Base-by-base conservation (phyloP, 2,888 invertebrate species). In the Protonemura montana region DNA sequence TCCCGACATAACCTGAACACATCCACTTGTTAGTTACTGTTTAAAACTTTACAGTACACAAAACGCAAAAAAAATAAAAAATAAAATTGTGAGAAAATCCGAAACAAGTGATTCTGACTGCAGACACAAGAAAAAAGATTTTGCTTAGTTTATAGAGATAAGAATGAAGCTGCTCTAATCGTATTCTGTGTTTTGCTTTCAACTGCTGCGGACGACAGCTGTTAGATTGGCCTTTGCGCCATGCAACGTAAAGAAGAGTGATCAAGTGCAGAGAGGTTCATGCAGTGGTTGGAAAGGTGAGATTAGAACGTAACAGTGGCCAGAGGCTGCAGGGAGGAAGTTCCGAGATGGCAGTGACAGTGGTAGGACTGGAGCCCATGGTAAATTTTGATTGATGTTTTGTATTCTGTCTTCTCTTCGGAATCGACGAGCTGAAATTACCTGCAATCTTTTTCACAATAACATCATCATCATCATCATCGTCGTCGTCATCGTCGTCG, bases 141-240 rank as follows among this genome's bases (percentile, higher is more conserved):
- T 81, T 80, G 78, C 30, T 42, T 85, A 85, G 42, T 85, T 80
- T 7, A 81, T 29, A 81, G 81, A 81, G 28, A 81, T 6, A 30
- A n/a, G 28, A 30, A 28, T 81, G 28, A 81, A 81, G 81, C 30
- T 81, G 13, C 30, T 28, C 6, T 30, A 13, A 29, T 30, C 25
- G 10, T 26, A 81, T 7, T 6, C 28, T 28, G n/a, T 77, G 78
- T 25, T 81, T 81, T 30, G 78, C 2, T 10, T 81, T 3, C 35
- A 35, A 35, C 93, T 93, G 93, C 94, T 94, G 94, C 94, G 94
- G 94, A 93, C 94, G 94, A 93, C 92, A 93, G 93, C 93, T 93
- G 92, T 91, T 89, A 90, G 89, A 90, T 89, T 84, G 29, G 76
- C 89, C 89, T 89, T 91, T 78, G 86, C 85, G 87, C 86, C 91